Base-by-base conservation (phyloP, 1,140 invertebrate species). In the Drosophila kanapiae region DNA sequence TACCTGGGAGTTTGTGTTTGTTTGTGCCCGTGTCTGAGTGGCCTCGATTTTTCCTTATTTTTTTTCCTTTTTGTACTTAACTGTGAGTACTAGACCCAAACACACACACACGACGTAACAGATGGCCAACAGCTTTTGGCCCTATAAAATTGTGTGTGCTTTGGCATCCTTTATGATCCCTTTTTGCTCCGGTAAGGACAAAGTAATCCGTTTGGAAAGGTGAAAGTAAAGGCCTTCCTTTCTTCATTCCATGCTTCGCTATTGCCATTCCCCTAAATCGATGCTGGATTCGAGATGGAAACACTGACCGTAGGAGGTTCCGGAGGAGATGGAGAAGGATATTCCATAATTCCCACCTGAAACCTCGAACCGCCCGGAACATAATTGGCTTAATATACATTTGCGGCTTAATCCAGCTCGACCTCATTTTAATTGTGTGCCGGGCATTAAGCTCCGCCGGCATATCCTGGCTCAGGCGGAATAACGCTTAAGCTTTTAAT, bases 401-500 rank as follows among this genome's bases (percentile, higher is more conserved):
- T 43, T 27, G 14, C 56, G 5, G 18, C 35, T 58, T 58, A 58
- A 62, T 56, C 35, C 35, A 38, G 38, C n/a, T 64, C 42, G 59
- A 67, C 33, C 40, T 27, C 56, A 5, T 33, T 31, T 58, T 42
- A 70, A 61, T 72, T 74, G 64, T 67, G 54, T 69, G 56, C 35
- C 37, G 43, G 51, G 57, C 61, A 82, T 86, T 86, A 68, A 75
- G 67, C 67, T 75, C 59, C 47, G 48, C 47, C 37, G 48, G 57
- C 49, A 79, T 78, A 84, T 82, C 78, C 84, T 42, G 37, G 69
- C 59, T 78, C 63, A 35, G 23, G 65, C 54, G 51, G 71, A 48
- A 81, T 81, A 53, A 48, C 64, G 82, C 64, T 85, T 85, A 85
- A 85, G 86, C 78, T 77, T 80, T 85, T 85, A 85, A 91, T 90